A percentile compares a stretch with the other conserved stretches of the same genome.
Evolutionary conservation across 2,888 invertebrate species (phyloP).

Genomic region (Xestobium rufovillosum): DNA sequence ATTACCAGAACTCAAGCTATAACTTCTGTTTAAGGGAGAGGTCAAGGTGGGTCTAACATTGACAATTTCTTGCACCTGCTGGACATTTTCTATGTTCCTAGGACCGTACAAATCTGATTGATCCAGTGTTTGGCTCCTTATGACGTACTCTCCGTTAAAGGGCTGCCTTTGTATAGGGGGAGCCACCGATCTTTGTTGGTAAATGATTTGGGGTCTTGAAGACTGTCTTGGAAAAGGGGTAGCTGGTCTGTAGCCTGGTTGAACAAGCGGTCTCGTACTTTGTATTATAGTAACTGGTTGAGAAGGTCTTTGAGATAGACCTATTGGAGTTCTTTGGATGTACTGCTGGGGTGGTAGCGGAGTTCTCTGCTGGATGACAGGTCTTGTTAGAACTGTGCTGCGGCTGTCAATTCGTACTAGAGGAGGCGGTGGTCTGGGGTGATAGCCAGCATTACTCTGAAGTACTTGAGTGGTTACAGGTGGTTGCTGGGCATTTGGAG

Average conservation of each 20-base stretch:
- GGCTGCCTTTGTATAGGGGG: constrained; percentile 22
- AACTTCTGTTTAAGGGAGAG: constrained; percentile 48
- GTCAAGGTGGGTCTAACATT: constrained; percentile 34
- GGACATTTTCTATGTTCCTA: constrained; percentile 35
- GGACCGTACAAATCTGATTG: constrained; percentile 35
- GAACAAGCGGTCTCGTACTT: constrained; percentile 23
- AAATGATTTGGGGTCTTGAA: constrained; percentile 27
- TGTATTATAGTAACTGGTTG: constrained; percentile 16
- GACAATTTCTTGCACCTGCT: constrained; percentile 32
- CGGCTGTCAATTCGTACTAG: constrained; percentile 45
- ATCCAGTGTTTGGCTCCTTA: constrained; percentile 37
- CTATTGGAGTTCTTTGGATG: constrained; percentile 25
- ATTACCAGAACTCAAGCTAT: constrained; percentile 48
- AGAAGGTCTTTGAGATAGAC: constrained; percentile 9
- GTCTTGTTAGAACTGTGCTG: constrained; percentile 33
- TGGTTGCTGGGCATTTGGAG: constrained; percentile 20
- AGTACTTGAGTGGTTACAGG: constrained; percentile 17
- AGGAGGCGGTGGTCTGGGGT: constrained; percentile 34
- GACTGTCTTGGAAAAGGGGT: constrained; percentile 45
- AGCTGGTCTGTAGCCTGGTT: constrained; percentile 40
- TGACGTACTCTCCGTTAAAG: constrained; percentile 15
- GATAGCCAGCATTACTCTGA: constrained; percentile 1
- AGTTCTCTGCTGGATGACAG: constrained; percentile 30
- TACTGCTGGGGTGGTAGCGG: constrained; percentile 34
- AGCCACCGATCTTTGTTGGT: constrained; percentile 32